Evolutionary conservation across 2,888 invertebrate genomes (phyloP).

Genomic region (Abscondita cerata): DNA sequence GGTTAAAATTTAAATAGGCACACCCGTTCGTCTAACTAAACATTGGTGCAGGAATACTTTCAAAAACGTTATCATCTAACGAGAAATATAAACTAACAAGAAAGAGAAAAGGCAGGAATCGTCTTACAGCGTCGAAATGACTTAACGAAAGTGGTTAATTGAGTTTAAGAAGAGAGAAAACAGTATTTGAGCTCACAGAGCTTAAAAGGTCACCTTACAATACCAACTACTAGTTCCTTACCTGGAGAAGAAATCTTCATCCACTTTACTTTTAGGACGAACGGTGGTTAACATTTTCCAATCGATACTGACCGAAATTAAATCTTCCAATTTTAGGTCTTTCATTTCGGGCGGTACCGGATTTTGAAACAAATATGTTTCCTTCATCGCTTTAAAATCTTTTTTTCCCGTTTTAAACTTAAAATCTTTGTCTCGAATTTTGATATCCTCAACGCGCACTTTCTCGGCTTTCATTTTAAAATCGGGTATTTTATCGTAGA

Average conservation of each 20-base stretch:
- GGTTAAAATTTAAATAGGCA: too few species aligned
- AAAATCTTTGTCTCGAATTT: conserved; percentile 76
- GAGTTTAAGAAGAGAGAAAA: too few species aligned
- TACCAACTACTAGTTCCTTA: too few species aligned
- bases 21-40: too few species aligned
- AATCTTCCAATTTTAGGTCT: conserved; percentile 74
- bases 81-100: too few species aligned
- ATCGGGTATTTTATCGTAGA: conserved; percentile 88
- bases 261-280: conserved; percentile 81
- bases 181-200: too few species aligned
- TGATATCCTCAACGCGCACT: conserved; percentile 78
- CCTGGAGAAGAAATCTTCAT: conserved; percentile 89
- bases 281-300: conserved; percentile 93
- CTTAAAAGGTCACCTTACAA: too few species aligned
- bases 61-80: too few species aligned
- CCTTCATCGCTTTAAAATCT: conserved; percentile 70
- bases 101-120: too few species aligned
- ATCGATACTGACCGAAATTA: conserved; percentile 85
- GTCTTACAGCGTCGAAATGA: too few species aligned
- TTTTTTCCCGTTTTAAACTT: conserved; percentile 78
- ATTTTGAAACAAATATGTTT: conserved; percentile 72
- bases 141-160: too few species aligned
- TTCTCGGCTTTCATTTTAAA: conserved; percentile 89
- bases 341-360: conserved; percentile 86
- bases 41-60: too few species aligned